A percentile compares a stretch with the other conserved stretches of the same genome.
Evolutionary conservation across 2,888 invertebrate genomes (phyloP).

Genomic region (Elaeidobius kamerunicus): DNA sequence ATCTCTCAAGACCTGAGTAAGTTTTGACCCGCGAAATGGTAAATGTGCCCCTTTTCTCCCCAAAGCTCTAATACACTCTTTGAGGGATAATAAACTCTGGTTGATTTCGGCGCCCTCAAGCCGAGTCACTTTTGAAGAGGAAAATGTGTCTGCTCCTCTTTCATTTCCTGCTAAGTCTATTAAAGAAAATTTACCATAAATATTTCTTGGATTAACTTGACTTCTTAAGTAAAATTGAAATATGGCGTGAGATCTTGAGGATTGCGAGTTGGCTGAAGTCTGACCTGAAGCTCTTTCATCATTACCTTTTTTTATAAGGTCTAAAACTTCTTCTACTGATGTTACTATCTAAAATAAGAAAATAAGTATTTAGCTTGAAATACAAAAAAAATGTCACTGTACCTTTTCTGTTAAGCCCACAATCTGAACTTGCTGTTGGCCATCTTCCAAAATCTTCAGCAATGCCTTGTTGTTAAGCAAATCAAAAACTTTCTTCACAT

Average conservation of each 20-base stretch:
- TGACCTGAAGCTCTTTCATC: constrained; percentile 90
- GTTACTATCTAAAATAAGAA: no score
- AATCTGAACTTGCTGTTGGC: constrained; percentile 95
- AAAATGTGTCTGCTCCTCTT: constrained; percentile 95
- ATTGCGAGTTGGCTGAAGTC: constrained; percentile 97
- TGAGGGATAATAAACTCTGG: constrained; percentile 94
- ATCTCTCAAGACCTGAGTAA: constrained; percentile 89
- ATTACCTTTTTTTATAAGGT: constrained; percentile 87
- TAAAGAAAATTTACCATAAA: constrained; percentile 97
- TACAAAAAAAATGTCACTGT: no score
- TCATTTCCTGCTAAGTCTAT: constrained; percentile 98
- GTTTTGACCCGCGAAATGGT: constrained; percentile 95
- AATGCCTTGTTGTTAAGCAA: constrained; percentile 87
- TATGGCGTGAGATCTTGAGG: constrained; percentile 97
- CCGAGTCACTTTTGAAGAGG: constrained; percentile 89
- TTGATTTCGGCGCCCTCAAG: constrained; percentile 97
- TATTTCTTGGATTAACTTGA: constrained; percentile 66
- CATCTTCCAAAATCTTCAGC: constrained; percentile 93
- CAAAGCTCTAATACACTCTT: constrained; percentile 95
- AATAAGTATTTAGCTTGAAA: no score
- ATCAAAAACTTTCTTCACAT: constrained; percentile 95
- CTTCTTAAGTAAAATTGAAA: constrained; percentile 90
- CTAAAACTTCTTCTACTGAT: constrained; percentile 87
- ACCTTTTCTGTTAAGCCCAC: constrained; percentile 92
- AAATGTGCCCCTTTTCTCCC: constrained; percentile 94